Evolutionary conservation across 1,140 invertebrate genomes (phyloP), one percentile per base, ranked within the genome.

Genomic region (Zaprionus gabonicus): DNA sequence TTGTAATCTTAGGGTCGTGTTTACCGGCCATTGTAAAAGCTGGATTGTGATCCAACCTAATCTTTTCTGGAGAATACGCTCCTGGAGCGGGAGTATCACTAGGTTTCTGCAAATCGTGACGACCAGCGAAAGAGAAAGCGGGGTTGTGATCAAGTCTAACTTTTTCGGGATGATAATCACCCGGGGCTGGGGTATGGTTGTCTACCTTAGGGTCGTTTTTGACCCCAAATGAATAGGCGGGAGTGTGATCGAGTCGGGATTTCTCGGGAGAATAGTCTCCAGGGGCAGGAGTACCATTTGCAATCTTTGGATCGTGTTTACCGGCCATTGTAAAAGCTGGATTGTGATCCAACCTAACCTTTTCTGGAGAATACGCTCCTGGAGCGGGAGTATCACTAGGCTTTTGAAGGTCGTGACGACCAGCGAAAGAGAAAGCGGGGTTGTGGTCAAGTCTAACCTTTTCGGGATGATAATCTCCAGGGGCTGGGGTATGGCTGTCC

Each of bases 191-290:
- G 1, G 95, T 96, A 34, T 95, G 93, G 82, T 96, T 96, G 5
- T 93, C 81, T 36, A 63, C 44, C 9, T 75, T 70, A 0, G 53
- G 17, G n/a, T 95, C 76, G 92, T 78, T 67, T 81, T 94, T 94
- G 3, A 93, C 91, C 59, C 59, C 76, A 15, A 78, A 64, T 0
- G 93, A 93, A 71, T 94, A 95, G 66, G 94, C 93, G n/a, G 94
- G 94, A 66, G 93, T 77, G 38, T 82, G 93, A 44, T 93, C 46
- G n/a, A 93, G 82, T 56, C 95, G 94, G 23, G 94, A 94, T 80
- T 95, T 95, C 81, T 97, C 96, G 1, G 96, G 96, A 93, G 95
- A 94, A 93, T 98, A 95, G 91, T 95, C 94, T 82, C 97, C 94
- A 80, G 97, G 94, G 78, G 96, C 95, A 2, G 97, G 97, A 2